Evolutionary conservation across 2,888 invertebrate species (phyloP).

Genomic region (Aleiodes leptofemur): DNA sequence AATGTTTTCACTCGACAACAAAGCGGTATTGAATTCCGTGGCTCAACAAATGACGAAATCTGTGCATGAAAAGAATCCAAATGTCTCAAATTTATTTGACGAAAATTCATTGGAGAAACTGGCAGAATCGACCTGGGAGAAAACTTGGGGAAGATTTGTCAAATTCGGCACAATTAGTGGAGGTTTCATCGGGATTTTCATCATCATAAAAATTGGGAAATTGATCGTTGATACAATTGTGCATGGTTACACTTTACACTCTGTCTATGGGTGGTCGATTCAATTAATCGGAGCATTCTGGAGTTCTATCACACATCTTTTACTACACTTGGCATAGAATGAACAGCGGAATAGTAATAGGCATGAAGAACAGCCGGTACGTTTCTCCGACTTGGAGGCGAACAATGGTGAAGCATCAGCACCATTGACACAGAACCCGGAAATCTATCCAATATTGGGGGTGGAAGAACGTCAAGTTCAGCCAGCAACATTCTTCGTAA

Average conservation of each 20-base stretch:
- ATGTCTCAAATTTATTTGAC: slow-evolving; percentile 35
- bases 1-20: slow-evolving; percentile 15
- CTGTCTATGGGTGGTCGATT: slow-evolving; percentile 37
- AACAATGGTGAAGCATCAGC: too few relatives aligned
- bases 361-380: too few relatives aligned
- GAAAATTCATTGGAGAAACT: slow-evolving; percentile 5
- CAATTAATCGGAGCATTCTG: slow-evolving; percentile 37
- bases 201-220: slow-evolving; percentile 25
- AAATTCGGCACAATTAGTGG: too few relatives aligned
- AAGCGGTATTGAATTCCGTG: slow-evolving; percentile 18
- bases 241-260: slow-evolving; percentile 31
- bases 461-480: too few relatives aligned
- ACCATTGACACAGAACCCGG: too few relatives aligned
- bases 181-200: slow-evolving; percentile 1
- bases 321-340: background rate
- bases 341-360: too few relatives aligned
- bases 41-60: slow-evolving; percentile 15
- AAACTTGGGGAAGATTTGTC: too few relatives aligned
- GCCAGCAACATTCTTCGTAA: too few relatives aligned
- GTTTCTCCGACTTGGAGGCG: too few relatives aligned
- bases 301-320: slow-evolving; percentile 32
- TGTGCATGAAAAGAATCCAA: slow-evolving; percentile 38
- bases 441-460: too few relatives aligned
- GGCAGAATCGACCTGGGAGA: background rate
- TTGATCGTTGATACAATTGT: slow-evolving; percentile 29